These are phyloP conservation scores for Trypoxylus dichotomus DNA, from an alignment of 1,140 invertebrate genomes.

Conservation along the genomic window DNA sequence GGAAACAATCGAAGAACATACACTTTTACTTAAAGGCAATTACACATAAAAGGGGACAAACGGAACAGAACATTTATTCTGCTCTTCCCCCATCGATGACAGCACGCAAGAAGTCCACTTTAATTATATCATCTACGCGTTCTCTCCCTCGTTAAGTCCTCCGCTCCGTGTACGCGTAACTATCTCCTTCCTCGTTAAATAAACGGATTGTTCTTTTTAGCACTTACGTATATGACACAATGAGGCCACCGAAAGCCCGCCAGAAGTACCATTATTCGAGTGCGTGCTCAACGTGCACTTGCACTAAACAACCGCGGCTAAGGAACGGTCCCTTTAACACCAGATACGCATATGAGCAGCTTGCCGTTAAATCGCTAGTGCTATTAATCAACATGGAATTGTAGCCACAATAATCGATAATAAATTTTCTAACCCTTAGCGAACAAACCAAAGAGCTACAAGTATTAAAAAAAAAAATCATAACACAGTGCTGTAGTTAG, in stretches of 20 bases:
- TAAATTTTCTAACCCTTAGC: too few species aligned
- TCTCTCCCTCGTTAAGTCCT: background rate
- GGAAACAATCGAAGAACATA: too few species aligned
- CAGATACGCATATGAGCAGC: too few species aligned
- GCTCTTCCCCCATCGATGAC: background rate
- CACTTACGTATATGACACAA: background rate
- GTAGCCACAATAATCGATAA: too few species aligned
- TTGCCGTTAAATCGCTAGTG: too few species aligned
- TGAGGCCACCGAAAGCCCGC: background rate
- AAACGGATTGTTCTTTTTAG: slow-evolving; percentile 16
- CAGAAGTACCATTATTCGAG: background rate
- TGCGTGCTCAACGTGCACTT: slow-evolving; percentile 3
- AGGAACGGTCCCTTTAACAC: background rate
- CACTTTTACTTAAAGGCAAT: background rate
- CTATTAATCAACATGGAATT: too few species aligned
- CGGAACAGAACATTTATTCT: background rate
- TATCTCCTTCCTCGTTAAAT: slow-evolving; percentile 17
- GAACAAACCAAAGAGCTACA: too few species aligned
- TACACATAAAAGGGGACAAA: background rate
- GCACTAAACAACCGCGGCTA: background rate
- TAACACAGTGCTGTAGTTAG: too few species aligned
- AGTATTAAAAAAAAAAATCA: too few species aligned
- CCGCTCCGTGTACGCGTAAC: background rate
- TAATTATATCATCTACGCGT: slow-evolving; percentile 11
- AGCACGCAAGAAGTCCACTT: background rate